Evolutionary conservation across 2,888 invertebrate genomes (phyloP).

Genomic region (Escarpia spicata): DNA sequence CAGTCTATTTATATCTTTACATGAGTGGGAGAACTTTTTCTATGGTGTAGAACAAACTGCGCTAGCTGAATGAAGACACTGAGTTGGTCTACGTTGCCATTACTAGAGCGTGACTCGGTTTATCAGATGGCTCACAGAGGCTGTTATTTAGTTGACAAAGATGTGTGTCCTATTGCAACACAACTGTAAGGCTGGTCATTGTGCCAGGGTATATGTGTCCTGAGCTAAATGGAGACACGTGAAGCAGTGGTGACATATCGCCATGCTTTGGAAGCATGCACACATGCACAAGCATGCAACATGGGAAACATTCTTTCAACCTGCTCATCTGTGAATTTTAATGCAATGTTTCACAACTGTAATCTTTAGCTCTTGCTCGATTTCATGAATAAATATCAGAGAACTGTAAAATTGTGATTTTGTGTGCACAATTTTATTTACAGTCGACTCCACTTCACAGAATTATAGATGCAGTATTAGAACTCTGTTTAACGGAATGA

Average conservation of each 20-base stretch:
- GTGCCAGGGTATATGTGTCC: not conserved
- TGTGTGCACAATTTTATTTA: too few species aligned
- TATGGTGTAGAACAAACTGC: not conserved
- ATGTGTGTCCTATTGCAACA: not conserved
- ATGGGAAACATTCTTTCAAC: not conserved
- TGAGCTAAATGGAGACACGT: not conserved
- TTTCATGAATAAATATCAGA: not conserved
- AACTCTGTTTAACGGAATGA: too few species aligned
- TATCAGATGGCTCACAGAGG: not conserved
- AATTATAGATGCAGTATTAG: too few species aligned
- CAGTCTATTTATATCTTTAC: not conserved
- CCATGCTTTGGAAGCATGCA: not conserved
- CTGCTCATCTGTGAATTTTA: not conserved
- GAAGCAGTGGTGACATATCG: not conserved
- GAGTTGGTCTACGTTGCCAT: not conserved
- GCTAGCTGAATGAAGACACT: not conserved
- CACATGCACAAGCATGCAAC: not conserved
- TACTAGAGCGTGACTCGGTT: not conserved
- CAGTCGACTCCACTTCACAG: too few species aligned
- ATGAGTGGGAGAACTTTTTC: not conserved
- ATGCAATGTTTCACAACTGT: not conserved
- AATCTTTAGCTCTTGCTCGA: not conserved
- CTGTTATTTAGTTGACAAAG: constrained; percentile 4
- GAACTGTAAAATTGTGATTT: not conserved
- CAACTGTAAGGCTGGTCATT: not conserved